Evolutionary conservation across 2,797 vertebrate species (phyloP).

Genomic region (Myotis myotis): DNA sequence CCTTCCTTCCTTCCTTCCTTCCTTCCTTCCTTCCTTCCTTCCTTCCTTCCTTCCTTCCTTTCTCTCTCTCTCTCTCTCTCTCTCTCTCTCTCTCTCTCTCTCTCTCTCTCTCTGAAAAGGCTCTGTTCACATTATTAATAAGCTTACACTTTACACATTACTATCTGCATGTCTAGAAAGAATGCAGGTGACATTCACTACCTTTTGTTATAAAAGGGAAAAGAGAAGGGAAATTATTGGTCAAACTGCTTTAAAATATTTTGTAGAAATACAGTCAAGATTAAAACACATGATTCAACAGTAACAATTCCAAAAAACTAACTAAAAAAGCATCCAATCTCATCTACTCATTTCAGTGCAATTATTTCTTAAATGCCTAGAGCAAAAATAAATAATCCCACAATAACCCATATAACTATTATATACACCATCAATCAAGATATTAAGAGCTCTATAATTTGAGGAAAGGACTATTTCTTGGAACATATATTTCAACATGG

Average conservation of each 20-base stretch:
- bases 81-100: too few species aligned
- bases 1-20: too few species aligned
- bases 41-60: too few species aligned
- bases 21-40: too few species aligned
- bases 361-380: neutral
- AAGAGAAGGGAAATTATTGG: conserved; percentile 55
- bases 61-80: too few species aligned
- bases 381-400: too few species aligned
- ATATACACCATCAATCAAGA: neutral
- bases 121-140: conserved; percentile 41
- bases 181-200: neutral
- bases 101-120: neutral
- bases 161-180: conserved; percentile 45
- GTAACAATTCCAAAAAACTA: conserved; percentile 33
- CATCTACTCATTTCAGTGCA: neutral
- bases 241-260: neutral
- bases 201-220: conserved; percentile 53
- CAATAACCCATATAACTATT: neutral
- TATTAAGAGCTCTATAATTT: neutral
- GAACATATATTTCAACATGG: neutral
- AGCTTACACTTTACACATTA: conserved; percentile 51
- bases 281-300: conserved; percentile 8
- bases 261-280: conserved; percentile 31
- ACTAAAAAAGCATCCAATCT: neutral
- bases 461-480: neutral